Conservation (phyloP, 2,113 vertebrate species). For the Elgaria multicarinata region DNA sequence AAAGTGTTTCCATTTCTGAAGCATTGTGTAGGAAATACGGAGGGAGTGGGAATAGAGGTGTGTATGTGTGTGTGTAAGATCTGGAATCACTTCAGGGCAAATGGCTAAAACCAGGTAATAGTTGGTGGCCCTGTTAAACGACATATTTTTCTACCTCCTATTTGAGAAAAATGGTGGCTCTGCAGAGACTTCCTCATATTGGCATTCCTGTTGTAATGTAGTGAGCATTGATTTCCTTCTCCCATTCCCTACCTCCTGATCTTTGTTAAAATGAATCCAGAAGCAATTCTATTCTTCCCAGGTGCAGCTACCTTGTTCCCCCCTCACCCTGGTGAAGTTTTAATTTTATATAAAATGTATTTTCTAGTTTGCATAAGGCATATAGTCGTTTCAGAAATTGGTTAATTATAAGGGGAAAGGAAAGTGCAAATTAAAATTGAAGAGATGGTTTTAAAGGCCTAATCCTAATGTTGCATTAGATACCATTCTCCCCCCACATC, state of each 20-base stretch:
- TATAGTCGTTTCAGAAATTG: background rate
- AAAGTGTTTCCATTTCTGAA: background rate
- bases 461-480: background rate
- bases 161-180: slow-evolving; percentile 23
- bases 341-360: background rate
- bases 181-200: background rate
- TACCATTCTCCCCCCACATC: background rate
- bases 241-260: background rate
- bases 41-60: background rate
- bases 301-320: background rate
- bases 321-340: slow-evolving; percentile 5
- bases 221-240: background rate
- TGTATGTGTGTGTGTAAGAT: background rate
- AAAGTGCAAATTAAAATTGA: background rate
- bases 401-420: background rate
- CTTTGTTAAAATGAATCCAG: background rate
- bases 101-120: background rate
- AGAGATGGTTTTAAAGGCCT: background rate
- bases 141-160: background rate
- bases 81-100: background rate
- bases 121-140: background rate
- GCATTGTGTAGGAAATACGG: background rate
- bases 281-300: background rate
- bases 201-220: background rate
- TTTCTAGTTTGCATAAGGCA: background rate